Percentiles rank a stretch among this genome's conserved stretches.
phyloP scores from a whole-genome alignment of 2,888 invertebrate species.

The Stegana nigrithorax region DNA sequence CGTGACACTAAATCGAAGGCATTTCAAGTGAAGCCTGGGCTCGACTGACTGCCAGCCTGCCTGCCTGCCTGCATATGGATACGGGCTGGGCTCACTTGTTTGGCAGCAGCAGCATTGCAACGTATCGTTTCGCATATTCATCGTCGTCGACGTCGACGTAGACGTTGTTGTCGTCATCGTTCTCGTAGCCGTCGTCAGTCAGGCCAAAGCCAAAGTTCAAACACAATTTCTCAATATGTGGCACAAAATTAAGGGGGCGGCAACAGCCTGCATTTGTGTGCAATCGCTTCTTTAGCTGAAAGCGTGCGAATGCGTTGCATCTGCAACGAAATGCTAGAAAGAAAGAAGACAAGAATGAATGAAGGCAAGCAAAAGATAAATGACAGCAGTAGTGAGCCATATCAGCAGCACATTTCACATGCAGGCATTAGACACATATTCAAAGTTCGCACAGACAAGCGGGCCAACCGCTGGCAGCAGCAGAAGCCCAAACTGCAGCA shows the following conservation, averaged over 20 bases:
- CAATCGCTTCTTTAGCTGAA: too few species aligned
- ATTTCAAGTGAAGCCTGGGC: too few species aligned
- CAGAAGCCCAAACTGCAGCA: neutral
- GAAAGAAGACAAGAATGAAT: too few species aligned
- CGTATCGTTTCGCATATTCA: neutral
- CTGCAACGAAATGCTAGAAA: too few species aligned
- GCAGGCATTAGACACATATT: slow-evolving; percentile 8
- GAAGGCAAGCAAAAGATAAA: slow-evolving; percentile 44
- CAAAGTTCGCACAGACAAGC: neutral
- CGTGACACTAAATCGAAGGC: slow-evolving; percentile 13
- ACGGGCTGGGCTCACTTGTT: neutral
- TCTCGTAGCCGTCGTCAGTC: too few species aligned
- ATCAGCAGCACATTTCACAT: slow-evolving; percentile 40
- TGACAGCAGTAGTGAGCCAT: slow-evolving; percentile 59
- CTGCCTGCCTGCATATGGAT: neutral
- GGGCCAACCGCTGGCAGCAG: too few species aligned
- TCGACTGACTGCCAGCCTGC: too few species aligned
- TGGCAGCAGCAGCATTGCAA: neutral
- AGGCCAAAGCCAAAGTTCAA: neutral
- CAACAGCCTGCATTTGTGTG: too few species aligned
- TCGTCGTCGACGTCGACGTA: neutral
- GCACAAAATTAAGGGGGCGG: neutral
- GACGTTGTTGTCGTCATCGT: too few species aligned
- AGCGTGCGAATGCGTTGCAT: too few species aligned
- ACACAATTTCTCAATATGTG: slow-evolving; percentile 8